Conservation (phyloP, 2,888 invertebrate species). For the Leptinotarsa haldemani region DNA sequence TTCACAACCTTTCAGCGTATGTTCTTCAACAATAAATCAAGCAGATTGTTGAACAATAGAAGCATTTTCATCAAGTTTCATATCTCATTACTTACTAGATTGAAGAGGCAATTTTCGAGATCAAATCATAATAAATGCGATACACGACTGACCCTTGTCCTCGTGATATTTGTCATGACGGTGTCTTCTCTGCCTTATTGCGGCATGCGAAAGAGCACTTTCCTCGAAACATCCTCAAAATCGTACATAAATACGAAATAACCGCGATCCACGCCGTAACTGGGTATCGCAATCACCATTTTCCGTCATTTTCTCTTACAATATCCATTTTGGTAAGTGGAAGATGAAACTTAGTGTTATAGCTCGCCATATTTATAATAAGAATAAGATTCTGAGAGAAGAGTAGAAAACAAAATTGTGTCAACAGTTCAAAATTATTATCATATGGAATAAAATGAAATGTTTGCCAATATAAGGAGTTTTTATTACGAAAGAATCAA, state of each 20-base stretch:
- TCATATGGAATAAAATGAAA: no score
- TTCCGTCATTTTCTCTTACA: conserved; percentile 2
- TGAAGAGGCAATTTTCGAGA: neutral
- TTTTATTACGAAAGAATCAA: no score
- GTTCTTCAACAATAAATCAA: no score
- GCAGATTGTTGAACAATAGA: no score
- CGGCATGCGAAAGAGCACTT: neutral
- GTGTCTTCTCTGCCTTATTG: neutral
- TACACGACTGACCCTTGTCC: conserved; percentile 3
- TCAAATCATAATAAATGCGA: neutral
- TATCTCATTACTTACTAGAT: neutral
- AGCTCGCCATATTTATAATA: neutral
- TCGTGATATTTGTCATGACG: neutral
- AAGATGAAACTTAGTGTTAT: conserved; percentile 6
- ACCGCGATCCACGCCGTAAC: neutral
- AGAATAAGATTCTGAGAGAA: neutral
- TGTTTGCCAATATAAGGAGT: no score
- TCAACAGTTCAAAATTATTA: no score
- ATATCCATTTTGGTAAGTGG: conserved; percentile 19
- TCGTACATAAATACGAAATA: conserved; percentile 3
- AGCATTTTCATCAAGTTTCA: no score
- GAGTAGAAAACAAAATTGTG: no score
- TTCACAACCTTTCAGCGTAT: no score
- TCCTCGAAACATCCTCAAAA: neutral
- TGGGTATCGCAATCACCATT: conserved; percentile 1